Conservation (phyloP, 2,888 invertebrate species). For the Parnassius apollo region DNA sequence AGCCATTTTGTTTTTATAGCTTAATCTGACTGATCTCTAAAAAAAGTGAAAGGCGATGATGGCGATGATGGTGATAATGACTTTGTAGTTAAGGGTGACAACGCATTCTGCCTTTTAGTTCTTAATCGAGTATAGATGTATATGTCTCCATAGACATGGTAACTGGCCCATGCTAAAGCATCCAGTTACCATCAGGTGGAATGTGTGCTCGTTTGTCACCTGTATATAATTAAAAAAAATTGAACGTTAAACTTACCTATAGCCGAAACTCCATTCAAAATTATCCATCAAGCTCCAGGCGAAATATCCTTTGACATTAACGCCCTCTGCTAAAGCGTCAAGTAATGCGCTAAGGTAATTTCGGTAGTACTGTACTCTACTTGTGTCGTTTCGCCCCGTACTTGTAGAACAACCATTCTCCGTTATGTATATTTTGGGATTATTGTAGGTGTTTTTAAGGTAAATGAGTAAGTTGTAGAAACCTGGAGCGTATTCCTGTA, state of each 20-base stretch:
- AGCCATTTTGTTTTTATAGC: too few species aligned
- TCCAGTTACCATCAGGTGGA: too few species aligned
- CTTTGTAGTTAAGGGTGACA: too few species aligned
- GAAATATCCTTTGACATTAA: constrained; percentile 68
- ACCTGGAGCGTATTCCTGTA: constrained; percentile 37
- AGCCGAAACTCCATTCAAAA: constrained; percentile 81
- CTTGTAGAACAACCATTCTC: constrained; percentile 75
- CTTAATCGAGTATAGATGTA: too few species aligned
- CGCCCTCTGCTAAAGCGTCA: constrained; percentile 57
- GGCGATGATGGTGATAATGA: too few species aligned
- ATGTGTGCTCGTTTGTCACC: too few species aligned
- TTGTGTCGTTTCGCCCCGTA: constrained; percentile 55
- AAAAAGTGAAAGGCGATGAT: too few species aligned
- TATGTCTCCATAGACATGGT: too few species aligned
- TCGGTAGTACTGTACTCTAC: constrained; percentile 51
- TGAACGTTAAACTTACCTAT: constrained; percentile 51
- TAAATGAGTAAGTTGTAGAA: constrained; percentile 34
- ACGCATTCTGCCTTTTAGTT: too few species aligned
- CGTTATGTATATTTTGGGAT: constrained; percentile 49
- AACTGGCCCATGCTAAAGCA: too few species aligned
- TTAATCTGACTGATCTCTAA: too few species aligned
- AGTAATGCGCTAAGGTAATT: constrained; percentile 55
- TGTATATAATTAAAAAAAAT: too few species aligned
- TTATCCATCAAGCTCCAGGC: constrained; percentile 82
- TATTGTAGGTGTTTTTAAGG: constrained; percentile 35